Evolutionary conservation across 2,113 vertebrate species (phyloP).

Genomic region (Leiothrix lutea): DNA sequence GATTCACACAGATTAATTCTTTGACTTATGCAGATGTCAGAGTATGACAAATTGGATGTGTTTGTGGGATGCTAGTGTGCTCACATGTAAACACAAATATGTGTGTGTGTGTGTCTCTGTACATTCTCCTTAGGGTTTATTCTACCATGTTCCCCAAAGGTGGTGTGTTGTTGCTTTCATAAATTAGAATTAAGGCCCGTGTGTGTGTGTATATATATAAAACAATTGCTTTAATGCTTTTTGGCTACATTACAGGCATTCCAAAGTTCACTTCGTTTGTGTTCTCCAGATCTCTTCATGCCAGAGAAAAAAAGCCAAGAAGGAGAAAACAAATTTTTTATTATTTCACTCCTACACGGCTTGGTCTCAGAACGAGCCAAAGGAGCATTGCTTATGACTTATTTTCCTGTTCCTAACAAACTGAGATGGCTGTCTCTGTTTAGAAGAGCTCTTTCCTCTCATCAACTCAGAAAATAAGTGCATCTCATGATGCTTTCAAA

Average conservation of each 20-base stretch:
- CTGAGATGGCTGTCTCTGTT: background rate
- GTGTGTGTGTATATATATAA: background rate
- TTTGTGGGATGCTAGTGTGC: background rate
- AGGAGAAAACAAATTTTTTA: background rate
- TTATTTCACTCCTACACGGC: background rate
- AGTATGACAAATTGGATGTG: background rate
- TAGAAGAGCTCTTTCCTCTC: background rate
- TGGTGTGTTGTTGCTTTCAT: background rate
- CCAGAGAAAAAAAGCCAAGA: background rate
- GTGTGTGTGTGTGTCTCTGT: background rate
- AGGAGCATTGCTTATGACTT: background rate
- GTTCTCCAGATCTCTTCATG: background rate
- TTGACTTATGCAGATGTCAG: background rate
- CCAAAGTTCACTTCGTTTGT: background rate
- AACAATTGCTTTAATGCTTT: background rate
- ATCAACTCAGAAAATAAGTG: background rate
- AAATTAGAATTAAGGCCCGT: background rate
- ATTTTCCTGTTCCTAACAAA: background rate
- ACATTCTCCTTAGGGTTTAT: background rate
- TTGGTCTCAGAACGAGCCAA: background rate
- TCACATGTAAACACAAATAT: background rate
- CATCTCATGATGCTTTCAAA: background rate
- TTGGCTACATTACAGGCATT: background rate
- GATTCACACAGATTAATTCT: background rate
- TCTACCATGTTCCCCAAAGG: background rate